Conservation (phyloP, 2,888 invertebrate genomes). For the Halocaridina rubra region DNA sequence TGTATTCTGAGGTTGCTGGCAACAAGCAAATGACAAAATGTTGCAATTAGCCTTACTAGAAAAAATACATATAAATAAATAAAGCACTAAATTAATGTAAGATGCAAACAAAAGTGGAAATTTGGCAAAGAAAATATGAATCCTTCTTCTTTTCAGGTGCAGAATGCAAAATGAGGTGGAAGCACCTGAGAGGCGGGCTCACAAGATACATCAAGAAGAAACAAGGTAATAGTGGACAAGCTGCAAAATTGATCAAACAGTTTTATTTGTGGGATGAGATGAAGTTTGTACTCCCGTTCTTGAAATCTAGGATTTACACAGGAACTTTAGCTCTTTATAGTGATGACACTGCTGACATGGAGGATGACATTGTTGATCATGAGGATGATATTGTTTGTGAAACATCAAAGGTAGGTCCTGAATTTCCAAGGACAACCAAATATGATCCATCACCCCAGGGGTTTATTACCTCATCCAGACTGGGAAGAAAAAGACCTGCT, state of each 20-base stretch:
- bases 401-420: constrained; percentile 2
- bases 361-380: constrained; percentile 2
- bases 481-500: neutral
- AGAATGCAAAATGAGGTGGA: neutral
- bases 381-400: constrained; percentile 10
- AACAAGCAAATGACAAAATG: neutral
- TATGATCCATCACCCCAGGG: neutral
- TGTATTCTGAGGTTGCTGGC: neutral
- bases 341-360: constrained; percentile 9
- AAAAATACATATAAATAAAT: neutral
- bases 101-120: constrained; percentile 12
- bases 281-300: constrained; percentile 28
- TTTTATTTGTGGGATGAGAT: constrained; percentile 31
- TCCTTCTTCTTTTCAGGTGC: no score
- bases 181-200: constrained; percentile 17
- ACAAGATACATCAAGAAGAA: constrained; percentile 10
- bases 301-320: constrained; percentile 29
- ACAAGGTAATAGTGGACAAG: constrained; percentile 15
- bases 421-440: constrained; percentile 20
- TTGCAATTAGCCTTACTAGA: neutral
- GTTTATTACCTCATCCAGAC: constrained; percentile 3
- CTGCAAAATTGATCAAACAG: constrained; percentile 27
- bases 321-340: neutral
- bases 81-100: constrained; percentile 5
- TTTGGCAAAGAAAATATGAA: constrained; percentile 7